These are phyloP conservation scores for Epizoanthus ramosus DNA, from an alignment of 92 coral and sea anemone species.

Conservation along the genomic window DNA sequence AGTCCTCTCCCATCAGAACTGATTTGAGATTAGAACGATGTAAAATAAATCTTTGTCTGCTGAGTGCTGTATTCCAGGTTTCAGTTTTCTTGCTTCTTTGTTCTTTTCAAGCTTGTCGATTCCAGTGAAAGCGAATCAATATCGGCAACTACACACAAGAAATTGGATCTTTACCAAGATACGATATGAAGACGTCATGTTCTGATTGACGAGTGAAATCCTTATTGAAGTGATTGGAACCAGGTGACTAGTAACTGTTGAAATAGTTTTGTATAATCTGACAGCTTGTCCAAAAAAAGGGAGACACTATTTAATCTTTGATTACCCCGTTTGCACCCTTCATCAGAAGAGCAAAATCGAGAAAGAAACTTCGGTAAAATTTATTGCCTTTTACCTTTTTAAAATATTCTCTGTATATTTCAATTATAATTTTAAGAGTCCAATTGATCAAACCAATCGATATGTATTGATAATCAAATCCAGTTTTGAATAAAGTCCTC, in stretches of 20 bases:
- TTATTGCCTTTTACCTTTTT: too few species aligned
- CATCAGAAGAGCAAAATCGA: neutral
- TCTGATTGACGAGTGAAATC: slow-evolving; percentile 17
- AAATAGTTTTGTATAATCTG: neutral
- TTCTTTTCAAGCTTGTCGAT: neutral
- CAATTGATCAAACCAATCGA: too few species aligned
- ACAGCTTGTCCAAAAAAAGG: neutral
- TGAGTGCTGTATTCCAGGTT: neutral
- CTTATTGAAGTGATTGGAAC: slow-evolving; percentile 23
- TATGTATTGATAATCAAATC: too few species aligned
- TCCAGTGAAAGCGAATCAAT: neutral
- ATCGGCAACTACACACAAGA: neutral
- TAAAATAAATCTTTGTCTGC: too few species aligned
- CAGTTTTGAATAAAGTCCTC: neutral
- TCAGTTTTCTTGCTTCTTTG: neutral
- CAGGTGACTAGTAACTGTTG: neutral
- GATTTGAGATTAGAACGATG: too few species aligned
- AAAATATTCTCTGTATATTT: too few species aligned
- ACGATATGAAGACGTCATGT: slow-evolving; percentile 11
- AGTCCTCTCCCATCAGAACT: too few species aligned
- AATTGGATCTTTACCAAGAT: neutral
- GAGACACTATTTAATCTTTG: neutral
- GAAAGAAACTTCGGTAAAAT: neutral
- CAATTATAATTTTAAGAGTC: too few species aligned
- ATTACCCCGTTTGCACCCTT: neutral